Percentiles rank a stretch among this genome's conserved stretches.
Evolutionary conservation across 2,113 vertebrate genomes (phyloP).

Genomic region (Nannospalax galili): DNA sequence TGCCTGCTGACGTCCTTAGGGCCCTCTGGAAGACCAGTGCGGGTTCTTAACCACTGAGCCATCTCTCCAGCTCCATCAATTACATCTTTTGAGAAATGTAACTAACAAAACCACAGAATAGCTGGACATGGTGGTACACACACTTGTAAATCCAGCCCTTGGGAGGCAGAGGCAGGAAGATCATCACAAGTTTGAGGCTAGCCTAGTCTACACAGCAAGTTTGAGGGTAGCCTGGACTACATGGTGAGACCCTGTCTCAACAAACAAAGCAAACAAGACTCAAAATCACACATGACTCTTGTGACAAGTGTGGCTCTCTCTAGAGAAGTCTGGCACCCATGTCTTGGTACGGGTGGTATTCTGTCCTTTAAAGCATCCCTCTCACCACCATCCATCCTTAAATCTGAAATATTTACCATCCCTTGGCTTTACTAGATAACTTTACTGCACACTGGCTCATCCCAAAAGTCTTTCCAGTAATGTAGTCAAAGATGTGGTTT

Average conservation of each 20-base stretch:
- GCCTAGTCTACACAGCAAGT: neutral
- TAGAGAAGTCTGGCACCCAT: neutral
- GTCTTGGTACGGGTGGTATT: neutral
- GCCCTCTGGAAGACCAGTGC: no score
- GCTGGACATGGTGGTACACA: neutral
- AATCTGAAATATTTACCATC: no score
- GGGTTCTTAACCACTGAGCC: no score
- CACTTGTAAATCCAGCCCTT: neutral
- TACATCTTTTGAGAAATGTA: neutral
- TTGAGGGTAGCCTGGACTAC: neutral
- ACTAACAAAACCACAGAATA: neutral
- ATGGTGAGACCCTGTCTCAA: neutral
- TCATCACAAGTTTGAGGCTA: no score
- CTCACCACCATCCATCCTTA: neutral
- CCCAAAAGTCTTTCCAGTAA: neutral
- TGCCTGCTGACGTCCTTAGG: fast-evolving
- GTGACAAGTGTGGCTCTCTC: no score
- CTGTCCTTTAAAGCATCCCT: neutral
- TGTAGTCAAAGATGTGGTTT: no score
- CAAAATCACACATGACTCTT: neutral
- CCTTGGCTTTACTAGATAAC: neutral
- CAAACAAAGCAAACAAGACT: neutral
- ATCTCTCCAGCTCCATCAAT: no score
- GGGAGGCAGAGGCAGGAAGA: neutral
- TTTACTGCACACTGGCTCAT: neutral